Evolutionary conservation across 1,140 invertebrate species (phyloP), one percentile per base, ranked within the genome.

Genomic region (Maniola jurtina): DNA sequence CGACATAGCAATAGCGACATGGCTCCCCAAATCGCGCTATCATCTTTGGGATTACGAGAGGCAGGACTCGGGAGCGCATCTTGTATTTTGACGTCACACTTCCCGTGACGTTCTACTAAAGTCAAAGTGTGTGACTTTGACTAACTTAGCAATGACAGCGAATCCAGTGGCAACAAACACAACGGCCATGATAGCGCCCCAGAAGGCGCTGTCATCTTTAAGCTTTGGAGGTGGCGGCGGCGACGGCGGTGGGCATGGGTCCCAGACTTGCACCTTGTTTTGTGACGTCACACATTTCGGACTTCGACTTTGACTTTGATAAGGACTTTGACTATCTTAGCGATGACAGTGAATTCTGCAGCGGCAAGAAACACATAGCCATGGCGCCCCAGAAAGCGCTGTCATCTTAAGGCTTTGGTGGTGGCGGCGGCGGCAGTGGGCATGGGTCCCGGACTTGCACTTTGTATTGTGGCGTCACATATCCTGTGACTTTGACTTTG

Each of bases 141-240:
- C 25, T 2, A 25, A 87, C 84, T 83, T 83, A 6, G 83, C 83
- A 48, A 80, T 78, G n/a, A 79, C 77, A 50, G 67, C 78, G 48
- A 86, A 84, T 7, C 75, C 76, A 2, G 76, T 81, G 42, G 79
- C 70, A 0, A 83, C 1, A 6, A 79, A 65, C 5, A 83, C 5
- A 0, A 82, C 25, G 9, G 77, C 61, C 14, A 85, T 47, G 0
- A n/a, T n/a, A n/a, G 78, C 66, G 0, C 80, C 79, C 83, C 81
- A 86, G 1, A 88, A 68, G 0, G 75, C 33, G 3, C 48, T 61
- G 52, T 81, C 76, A 13, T 86, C 79, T 64, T 73, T 77, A 0
- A 78, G 79, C 15, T 76, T 75, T 0, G 77, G 77, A 1, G 76
- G 79, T 0, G 80, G 83, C 0, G 79, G 79, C n/a, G 81, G 77